These are phyloP conservation scores for Drosophila cracens DNA, from an alignment of 2,888 invertebrate species.

Conservation along the genomic window DNA sequence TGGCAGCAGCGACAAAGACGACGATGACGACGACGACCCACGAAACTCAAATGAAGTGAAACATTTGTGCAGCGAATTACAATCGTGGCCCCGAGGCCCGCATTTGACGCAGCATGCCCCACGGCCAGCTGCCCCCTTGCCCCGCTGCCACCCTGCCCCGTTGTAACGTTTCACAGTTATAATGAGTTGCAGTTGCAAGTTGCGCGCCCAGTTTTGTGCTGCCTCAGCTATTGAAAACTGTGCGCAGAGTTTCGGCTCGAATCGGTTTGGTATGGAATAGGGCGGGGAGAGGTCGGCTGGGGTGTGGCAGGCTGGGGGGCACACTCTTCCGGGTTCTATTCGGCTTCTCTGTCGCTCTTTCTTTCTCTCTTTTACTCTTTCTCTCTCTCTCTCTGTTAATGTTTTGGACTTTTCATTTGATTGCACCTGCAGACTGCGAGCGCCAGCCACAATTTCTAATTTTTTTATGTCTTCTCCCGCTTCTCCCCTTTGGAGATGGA, in stretches of 20 bases:
- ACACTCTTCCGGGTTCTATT: slow-evolving; percentile 72
- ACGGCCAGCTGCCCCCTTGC: background rate
- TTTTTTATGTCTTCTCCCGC: slow-evolving; percentile 29
- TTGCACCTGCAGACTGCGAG: slow-evolving; percentile 72
- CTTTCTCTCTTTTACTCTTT: background rate
- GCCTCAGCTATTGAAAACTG: slow-evolving; percentile 58
- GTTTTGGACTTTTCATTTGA: slow-evolving; percentile 50
- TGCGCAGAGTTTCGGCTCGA: slow-evolving; percentile 41
- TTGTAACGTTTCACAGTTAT: slow-evolving; percentile 59
- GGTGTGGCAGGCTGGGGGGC: slow-evolving; percentile 16
- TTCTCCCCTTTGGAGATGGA: slow-evolving; percentile 1
- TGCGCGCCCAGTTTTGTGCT: slow-evolving; percentile 53
- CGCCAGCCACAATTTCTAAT: slow-evolving; percentile 69
- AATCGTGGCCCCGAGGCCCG: slow-evolving; percentile 63
- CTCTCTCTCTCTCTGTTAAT: slow-evolving; percentile 7
- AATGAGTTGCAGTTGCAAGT: slow-evolving; percentile 80
- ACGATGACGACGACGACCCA: slow-evolving; percentile 49
- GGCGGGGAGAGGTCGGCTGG: background rate
- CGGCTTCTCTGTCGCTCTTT: slow-evolving; percentile 5
- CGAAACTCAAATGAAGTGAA: slow-evolving; percentile 79
- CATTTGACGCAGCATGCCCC: slow-evolving; percentile 35
- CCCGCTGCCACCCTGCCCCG: slow-evolving; percentile 9
- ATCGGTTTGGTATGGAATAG: background rate
- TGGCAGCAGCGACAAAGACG: slow-evolving; percentile 34
- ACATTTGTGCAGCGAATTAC: slow-evolving; percentile 80